phyloP scores from a whole-genome alignment of 2,113 vertebrate species.

The Calypte anna region DNA sequence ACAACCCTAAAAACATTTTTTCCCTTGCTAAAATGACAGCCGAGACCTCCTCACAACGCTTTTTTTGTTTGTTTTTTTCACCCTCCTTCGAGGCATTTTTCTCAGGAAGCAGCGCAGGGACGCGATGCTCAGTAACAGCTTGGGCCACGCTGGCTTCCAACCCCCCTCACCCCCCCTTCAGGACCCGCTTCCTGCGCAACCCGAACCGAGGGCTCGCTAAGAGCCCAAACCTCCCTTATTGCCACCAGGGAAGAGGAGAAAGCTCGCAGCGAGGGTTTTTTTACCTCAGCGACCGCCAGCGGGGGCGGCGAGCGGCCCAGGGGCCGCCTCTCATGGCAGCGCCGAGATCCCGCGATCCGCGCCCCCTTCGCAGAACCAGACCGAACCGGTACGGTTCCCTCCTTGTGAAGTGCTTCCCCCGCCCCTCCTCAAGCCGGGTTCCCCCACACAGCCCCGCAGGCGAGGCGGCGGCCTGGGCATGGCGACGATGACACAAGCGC shows the following conservation, averaged over 20 bases:
- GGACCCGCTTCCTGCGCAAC: too few relatives aligned
- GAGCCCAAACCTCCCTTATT: too few relatives aligned
- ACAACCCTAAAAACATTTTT: not conserved
- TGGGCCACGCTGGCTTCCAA: not conserved
- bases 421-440: not conserved
- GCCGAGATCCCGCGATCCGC: too few relatives aligned
- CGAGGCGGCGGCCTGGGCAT: not conserved
- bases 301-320: not conserved
- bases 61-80: not conserved
- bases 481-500: not conserved
- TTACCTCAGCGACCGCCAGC: too few relatives aligned
- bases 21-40: not conserved
- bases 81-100: not conserved
- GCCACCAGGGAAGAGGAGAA: too few relatives aligned
- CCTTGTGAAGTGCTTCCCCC: too few relatives aligned
- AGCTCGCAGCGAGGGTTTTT: too few relatives aligned
- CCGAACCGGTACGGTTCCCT: too few relatives aligned
- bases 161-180: too few relatives aligned
- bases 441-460: not conserved
- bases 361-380: too few relatives aligned
- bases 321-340: not conserved
- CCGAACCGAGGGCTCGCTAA: not conserved
- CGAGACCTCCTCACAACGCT: not conserved
- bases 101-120: not conserved
- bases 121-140: rapidly evolving